A percentile compares a stretch with the other conserved stretches of the same genome.
These are phyloP conservation scores for Conops quadrifasciatus DNA, from an alignment of 2,888 invertebrate species.

Conservation along the genomic window DNA sequence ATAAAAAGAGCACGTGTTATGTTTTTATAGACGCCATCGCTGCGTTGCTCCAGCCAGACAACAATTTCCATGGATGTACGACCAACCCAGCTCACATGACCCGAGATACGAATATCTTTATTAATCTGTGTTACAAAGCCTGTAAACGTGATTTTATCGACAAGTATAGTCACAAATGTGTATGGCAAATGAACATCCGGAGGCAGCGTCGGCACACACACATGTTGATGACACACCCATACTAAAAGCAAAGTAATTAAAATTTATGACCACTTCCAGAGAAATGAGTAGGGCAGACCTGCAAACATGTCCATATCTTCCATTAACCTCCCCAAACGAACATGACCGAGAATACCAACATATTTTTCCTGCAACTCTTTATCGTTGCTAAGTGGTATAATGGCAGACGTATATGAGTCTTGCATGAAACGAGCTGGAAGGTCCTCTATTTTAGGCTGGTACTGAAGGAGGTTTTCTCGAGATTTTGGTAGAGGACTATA, in stretches of 20 bases:
- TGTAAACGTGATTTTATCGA: slow-evolving; percentile 75
- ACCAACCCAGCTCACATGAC: slow-evolving; percentile 80
- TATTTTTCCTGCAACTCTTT: slow-evolving; percentile 72
- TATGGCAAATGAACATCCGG: slow-evolving; percentile 69
- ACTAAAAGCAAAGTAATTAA: slow-evolving; percentile 63
- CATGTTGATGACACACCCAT: slow-evolving; percentile 74
- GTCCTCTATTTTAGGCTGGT: slow-evolving; percentile 69
- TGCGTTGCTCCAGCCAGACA: slow-evolving; percentile 74
- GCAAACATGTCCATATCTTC: slow-evolving; percentile 84
- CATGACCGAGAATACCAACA: slow-evolving; percentile 67
- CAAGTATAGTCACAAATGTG: slow-evolving; percentile 77
- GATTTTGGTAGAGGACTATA: slow-evolving; percentile 66
- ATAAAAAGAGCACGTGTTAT: slow-evolving; percentile 76
- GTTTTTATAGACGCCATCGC: slow-evolving; percentile 67
- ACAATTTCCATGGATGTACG: slow-evolving; percentile 76
- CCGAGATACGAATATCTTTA: slow-evolving; percentile 75
- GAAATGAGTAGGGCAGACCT: not conserved
- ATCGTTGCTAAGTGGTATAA: slow-evolving; percentile 73
- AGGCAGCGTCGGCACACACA: slow-evolving; percentile 71
- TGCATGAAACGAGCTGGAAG: slow-evolving; percentile 72
- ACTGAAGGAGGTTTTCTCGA: slow-evolving; percentile 67
- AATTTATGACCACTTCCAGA: not conserved
- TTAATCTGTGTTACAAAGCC: slow-evolving; percentile 66
- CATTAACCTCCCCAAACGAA: slow-evolving; percentile 75
- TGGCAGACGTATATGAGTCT: slow-evolving; percentile 73